Base-by-base conservation (phyloP, 2,113 vertebrate species). In the Toxostoma redivivum region DNA sequence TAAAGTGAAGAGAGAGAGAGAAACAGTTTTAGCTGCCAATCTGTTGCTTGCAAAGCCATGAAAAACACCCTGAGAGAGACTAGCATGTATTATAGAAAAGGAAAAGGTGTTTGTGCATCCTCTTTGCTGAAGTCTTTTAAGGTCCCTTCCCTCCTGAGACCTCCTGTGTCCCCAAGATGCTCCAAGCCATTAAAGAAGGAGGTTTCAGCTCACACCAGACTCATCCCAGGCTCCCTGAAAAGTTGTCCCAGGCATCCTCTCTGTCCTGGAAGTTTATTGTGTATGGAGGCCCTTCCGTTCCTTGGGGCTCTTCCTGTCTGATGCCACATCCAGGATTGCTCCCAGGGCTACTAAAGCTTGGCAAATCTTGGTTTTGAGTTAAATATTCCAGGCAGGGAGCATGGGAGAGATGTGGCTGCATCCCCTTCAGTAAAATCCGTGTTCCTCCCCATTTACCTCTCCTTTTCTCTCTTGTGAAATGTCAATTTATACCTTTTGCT, bases 21-120 rank as follows among this genome's bases (percentile, higher is more conserved):
- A 87, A 92, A 18, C 62, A 57, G 61, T 79, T 91, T 81, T 81
- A 87, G 73, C 84, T 89, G 81, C 87, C 92, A 87, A 89, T 97
- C 93, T 96, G 93, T 74, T 89, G 73, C 93, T 85, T 81, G 77
- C 60, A 87, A 74, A 91, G 87, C 90, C 87, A 86, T 10, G 48
- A 64, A 74, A 94, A 89, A 25, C 78, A 89, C 65, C 69, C 81
- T 48, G 67, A 91, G 77, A 94, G 40, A 84, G 51, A 50, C 0
- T 1, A 66, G 48, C 18, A 47, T 15, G 12, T 33, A 37, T 50
- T 86, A 78, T 11, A 45, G 77, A 66, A 77, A 74, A 45, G 69
- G 50, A 69, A 61, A 91, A 86, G 35, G 90, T 87, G 79, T 79
- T 79, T 1, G 11, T 61, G 69, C 70, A 64, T 60, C 62, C 40